These are phyloP conservation scores for Nylanderia fulva DNA, from an alignment of 1,140 invertebrate species.

Conservation along the genomic window DNA sequence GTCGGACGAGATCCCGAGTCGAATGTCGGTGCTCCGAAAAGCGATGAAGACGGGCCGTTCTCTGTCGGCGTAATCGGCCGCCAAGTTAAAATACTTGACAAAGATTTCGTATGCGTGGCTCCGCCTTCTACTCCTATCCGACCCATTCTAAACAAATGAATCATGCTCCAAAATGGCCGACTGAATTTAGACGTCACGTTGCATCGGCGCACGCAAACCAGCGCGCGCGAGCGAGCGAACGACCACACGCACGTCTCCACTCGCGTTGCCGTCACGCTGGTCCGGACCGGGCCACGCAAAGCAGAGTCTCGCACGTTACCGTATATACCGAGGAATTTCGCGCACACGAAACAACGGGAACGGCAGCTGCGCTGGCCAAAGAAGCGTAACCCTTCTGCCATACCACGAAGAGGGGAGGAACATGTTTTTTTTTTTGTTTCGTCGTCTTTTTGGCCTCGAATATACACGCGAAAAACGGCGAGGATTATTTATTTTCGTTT, in stretches of 20 bases:
- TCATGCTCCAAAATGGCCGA: slow-evolving; percentile 85
- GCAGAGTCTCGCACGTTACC: slow-evolving; percentile 14
- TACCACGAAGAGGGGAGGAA: not conserved
- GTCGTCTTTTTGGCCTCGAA: not conserved
- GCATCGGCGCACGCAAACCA: slow-evolving; percentile 67
- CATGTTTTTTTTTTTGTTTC: not conserved
- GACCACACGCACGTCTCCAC: slow-evolving; percentile 54
- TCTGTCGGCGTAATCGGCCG: slow-evolving; percentile 21
- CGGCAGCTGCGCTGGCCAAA: not conserved
- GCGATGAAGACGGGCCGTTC: not conserved
- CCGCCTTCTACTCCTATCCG: slow-evolving; percentile 84
- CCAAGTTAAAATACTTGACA: slow-evolving; percentile 75
- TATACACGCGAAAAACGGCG: not conserved
- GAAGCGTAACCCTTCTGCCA: not conserved
- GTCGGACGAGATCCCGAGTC: not conserved
- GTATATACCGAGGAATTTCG: slow-evolving; percentile 58
- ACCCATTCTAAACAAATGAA: slow-evolving; percentile 85
- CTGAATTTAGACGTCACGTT: slow-evolving; percentile 85
- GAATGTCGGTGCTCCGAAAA: not conserved
- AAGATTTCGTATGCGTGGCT: slow-evolving; percentile 82
- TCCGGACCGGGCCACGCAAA: slow-evolving; percentile 57
- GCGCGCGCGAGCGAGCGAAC: slow-evolving; percentile 52
- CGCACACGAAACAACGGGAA: slow-evolving; percentile 34
- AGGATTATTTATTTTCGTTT: not conserved
- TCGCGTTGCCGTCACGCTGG: slow-evolving; percentile 35